Percentiles rank a stretch among this genome's conserved stretches.
Conservation (phyloP, 2,113 vertebrate genomes). For the Macaca fascicularis region DNA sequence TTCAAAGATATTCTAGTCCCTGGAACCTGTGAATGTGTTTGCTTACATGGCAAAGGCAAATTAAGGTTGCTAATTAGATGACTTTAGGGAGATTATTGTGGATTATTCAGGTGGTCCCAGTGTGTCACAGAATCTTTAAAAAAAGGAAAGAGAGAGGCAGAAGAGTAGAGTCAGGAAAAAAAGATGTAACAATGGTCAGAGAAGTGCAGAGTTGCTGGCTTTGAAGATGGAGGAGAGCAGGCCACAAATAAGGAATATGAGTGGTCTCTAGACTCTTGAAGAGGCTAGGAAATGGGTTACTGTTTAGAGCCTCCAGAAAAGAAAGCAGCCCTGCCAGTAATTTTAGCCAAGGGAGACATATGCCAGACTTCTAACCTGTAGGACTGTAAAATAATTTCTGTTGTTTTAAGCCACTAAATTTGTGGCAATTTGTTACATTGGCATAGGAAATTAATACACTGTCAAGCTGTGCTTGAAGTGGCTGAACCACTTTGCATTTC, state of each 20-base stretch:
- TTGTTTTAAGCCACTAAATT: slow-evolving; percentile 17
- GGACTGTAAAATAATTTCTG: not conserved
- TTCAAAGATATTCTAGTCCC: not conserved
- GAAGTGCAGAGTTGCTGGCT: not conserved
- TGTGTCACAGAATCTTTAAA: slow-evolving; percentile 17
- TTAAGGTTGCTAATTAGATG: slow-evolving; percentile 28
- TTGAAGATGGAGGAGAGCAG: not conserved
- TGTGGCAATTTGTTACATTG: not conserved
- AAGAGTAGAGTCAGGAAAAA: not conserved
- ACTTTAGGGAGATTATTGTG: not conserved
- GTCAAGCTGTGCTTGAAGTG: slow-evolving; percentile 25
- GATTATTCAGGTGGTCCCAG: not conserved
- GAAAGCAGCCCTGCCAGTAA: not conserved
- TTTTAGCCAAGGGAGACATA: not conserved
- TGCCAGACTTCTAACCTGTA: not conserved
- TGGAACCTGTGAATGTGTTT: slow-evolving; percentile 30
- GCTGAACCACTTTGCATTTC: not conserved
- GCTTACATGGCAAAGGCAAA: slow-evolving; percentile 4
- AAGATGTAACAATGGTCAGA: not conserved
- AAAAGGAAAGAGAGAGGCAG: not conserved
- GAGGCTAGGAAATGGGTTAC: not conserved
- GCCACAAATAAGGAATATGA: not conserved
- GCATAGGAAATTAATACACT: not conserved
- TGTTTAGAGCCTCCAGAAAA: not conserved
- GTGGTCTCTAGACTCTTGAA: not conserved